phyloP scores from a whole-genome alignment of 2,113 vertebrate genomes.

The Centrocercus urophasianus region DNA sequence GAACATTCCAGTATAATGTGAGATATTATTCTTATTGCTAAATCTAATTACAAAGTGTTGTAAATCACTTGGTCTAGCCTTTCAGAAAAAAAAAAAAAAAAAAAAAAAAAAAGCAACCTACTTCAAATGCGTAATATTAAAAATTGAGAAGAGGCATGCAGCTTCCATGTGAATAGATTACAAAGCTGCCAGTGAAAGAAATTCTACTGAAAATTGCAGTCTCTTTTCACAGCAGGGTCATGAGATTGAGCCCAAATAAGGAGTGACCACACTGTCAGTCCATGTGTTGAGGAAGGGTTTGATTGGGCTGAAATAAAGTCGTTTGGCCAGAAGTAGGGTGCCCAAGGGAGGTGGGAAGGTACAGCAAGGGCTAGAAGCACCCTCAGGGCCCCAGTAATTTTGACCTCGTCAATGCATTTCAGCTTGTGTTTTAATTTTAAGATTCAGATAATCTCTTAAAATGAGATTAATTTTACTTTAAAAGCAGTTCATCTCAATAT shows the following conservation, averaged over 20 bases:
- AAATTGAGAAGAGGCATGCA: conserved; percentile 1
- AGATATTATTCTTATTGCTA: conserved; percentile 45
- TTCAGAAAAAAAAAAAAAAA: not conserved
- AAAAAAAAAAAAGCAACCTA: not conserved
- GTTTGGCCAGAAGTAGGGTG: not conserved
- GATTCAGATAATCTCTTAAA: not conserved
- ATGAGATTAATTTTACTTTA: not conserved
- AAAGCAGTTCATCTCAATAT: not conserved
- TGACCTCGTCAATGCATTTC: not conserved
- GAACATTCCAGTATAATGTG: conserved; percentile 12
- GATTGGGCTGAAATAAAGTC: not conserved
- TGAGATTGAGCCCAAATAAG: not conserved
- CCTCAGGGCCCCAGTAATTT: not conserved
- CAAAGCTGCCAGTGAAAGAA: not conserved
- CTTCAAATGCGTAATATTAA: conserved; percentile 23
- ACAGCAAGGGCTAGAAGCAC: fast-evolving
- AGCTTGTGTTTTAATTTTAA: not conserved
- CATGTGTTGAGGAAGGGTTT: fast-evolving
- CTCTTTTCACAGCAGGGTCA: not conserved
- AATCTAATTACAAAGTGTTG: conserved; percentile 28
- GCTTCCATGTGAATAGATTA: not conserved
- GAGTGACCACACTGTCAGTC: not conserved
- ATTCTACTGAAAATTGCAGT: not conserved
- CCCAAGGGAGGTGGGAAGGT: not conserved
- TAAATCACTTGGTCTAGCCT: conserved; percentile 14